phyloP scores from a whole-genome alignment of 2,113 vertebrate genomes.

The Tapirus terrestris region DNA sequence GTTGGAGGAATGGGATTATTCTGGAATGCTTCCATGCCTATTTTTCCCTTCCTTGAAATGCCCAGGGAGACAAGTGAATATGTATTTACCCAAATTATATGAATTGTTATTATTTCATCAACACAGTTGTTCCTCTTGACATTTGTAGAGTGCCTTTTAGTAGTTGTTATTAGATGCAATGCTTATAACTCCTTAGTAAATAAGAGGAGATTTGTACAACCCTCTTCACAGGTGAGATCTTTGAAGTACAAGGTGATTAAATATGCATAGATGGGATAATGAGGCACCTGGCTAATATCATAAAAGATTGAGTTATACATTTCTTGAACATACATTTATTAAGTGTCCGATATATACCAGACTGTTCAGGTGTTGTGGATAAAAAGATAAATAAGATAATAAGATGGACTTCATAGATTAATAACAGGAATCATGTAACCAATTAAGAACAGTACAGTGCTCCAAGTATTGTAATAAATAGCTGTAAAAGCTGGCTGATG shows the following conservation, averaged over 20 bases:
- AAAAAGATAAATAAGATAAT: constrained; percentile 28
- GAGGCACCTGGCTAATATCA: constrained; percentile 61
- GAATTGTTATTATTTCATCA: constrained; percentile 78
- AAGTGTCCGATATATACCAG: background rate
- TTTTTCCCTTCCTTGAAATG: constrained; percentile 13
- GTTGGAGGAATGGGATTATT: constrained; percentile 39
- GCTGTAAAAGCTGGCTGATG: background rate
- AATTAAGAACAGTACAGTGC: background rate
- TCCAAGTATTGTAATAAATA: background rate
- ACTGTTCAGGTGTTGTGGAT: background rate
- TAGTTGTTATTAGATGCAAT: constrained; percentile 46
- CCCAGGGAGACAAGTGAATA: constrained; percentile 58
- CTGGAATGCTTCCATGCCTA: background rate
- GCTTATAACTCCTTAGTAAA: constrained; percentile 63
- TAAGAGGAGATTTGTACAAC: constrained; percentile 53
- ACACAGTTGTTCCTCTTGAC: constrained; percentile 74
- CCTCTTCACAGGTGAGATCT: constrained; percentile 64
- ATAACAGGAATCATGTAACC: background rate
- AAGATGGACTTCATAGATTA: constrained; percentile 15
- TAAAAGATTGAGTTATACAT: background rate
- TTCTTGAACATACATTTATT: constrained; percentile 40
- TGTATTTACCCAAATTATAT: constrained; percentile 73
- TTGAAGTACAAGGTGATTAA: constrained; percentile 61
- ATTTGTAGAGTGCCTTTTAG: constrained; percentile 71
- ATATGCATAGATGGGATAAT: constrained; percentile 58